These are phyloP conservation scores for Ectemnius cavifrons DNA, from an alignment of 2,888 invertebrate genomes.

Conservation along the genomic window DNA sequence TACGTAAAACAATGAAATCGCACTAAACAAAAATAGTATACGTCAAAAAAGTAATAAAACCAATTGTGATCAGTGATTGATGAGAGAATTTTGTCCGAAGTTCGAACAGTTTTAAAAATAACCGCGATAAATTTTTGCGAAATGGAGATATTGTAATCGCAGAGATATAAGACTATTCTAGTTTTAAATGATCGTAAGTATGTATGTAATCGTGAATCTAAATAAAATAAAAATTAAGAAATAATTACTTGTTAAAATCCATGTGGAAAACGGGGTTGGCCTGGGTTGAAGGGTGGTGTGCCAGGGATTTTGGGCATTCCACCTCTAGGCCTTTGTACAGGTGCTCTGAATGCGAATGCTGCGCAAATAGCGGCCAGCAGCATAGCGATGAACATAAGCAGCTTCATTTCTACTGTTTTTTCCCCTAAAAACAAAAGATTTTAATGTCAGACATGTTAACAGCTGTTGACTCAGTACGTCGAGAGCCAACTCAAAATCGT, in stretches of 20 bases:
- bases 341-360: conserved; percentile 34
- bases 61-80: no score
- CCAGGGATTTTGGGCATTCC: conserved; percentile 23
- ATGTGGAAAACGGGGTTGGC: conserved; percentile 16
- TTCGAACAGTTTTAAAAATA: no score
- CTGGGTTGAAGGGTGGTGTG: conserved; percentile 44
- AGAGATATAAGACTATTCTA: no score
- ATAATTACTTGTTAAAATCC: neutral
- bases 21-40: no score
- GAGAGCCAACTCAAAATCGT: neutral
- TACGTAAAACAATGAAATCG: no score
- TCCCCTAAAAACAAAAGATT: conserved; percentile 10
- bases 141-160: no score
- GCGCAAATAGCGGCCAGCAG: conserved; percentile 36
- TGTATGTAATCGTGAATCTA: no score
- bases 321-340: conserved; percentile 10
- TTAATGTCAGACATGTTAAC: neutral
- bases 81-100: no score
- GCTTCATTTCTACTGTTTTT: conserved; percentile 33
- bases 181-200: no score
- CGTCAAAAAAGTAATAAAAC: no score
- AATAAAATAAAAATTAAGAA: neutral
- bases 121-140: no score
- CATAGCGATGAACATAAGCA: conserved; percentile 22
- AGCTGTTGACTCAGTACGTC: neutral